Evolutionary conservation across 2,888 invertebrate species (phyloP).

Genomic region (Actias luna): DNA sequence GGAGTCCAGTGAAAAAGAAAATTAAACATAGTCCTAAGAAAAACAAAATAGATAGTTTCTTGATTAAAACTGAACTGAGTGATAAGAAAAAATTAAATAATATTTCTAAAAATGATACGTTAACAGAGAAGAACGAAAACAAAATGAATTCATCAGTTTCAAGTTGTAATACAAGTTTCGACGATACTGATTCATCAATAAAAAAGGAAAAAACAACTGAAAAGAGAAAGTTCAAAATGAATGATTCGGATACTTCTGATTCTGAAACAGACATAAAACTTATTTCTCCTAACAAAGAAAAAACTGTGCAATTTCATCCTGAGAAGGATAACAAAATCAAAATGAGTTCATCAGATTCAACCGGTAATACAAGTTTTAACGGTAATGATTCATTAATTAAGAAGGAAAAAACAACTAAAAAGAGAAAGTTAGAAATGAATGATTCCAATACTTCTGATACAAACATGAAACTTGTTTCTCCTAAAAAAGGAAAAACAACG

Average conservation of each 20-base stretch:
- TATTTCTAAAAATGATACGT: slow-evolving; percentile 12
- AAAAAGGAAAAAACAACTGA: slow-evolving; percentile 23
- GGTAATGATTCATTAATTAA: not conserved
- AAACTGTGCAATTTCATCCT: slow-evolving; percentile 36
- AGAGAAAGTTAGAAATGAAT: slow-evolving; percentile 24
- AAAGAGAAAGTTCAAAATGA: slow-evolving; percentile 24
- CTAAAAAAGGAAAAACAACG: slow-evolving; percentile 18
- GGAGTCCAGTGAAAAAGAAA: slow-evolving; percentile 49
- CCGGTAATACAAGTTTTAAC: too few species aligned
- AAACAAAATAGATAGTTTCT: slow-evolving; percentile 30
- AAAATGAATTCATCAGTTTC: not conserved
- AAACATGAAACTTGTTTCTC: not conserved
- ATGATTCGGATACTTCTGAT: slow-evolving; percentile 26
- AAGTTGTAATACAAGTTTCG: slow-evolving; percentile 24
- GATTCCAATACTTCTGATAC: slow-evolving; percentile 24
- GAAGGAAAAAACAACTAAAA: slow-evolving; percentile 17
- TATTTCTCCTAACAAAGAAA: slow-evolving; percentile 15
- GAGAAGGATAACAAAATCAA: too few species aligned
- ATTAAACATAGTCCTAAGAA: slow-evolving; percentile 42
- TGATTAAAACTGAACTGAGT: not conserved
- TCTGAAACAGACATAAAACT: slow-evolving; percentile 10
- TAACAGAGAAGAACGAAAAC: not conserved
- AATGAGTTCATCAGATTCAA: too few species aligned
- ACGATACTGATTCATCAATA: slow-evolving; percentile 23
- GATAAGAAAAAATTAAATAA: slow-evolving; percentile 19